Evolutionary conservation across 1,140 invertebrate genomes (phyloP).

Genomic region (Cecropterus lyciades): DNA sequence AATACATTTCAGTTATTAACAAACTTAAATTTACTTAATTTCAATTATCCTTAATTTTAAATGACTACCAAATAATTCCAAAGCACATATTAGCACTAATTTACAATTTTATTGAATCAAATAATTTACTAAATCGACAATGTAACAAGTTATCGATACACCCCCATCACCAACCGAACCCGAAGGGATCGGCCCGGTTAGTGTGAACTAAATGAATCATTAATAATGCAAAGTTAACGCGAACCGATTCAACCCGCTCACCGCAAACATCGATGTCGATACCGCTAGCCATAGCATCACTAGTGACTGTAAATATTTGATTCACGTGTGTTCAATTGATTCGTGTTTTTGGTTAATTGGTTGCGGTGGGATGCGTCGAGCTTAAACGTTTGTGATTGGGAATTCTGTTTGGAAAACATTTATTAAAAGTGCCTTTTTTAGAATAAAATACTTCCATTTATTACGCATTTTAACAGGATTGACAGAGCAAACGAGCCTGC

Average conservation of each 20-base stretch:
- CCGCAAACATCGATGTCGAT: conserved; percentile 65
- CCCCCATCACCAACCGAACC: conserved; percentile 60
- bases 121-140: no score
- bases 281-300: conserved; percentile 42
- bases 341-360: conserved; percentile 37
- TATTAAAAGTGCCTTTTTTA: not conserved
- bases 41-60: no score
- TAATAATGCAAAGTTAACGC: conserved; percentile 81
- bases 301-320: conserved; percentile 54
- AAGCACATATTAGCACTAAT: no score
- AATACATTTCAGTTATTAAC: no score
- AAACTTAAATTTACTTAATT: no score
- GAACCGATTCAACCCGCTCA: conserved; percentile 48
- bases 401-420: not conserved
- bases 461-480: no score
- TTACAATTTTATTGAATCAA: no score
- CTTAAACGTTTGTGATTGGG: not conserved
- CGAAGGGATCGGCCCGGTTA: conserved; percentile 78
- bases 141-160: conserved; percentile 9
- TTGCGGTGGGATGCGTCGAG: not conserved
- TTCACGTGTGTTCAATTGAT: conserved; percentile 42
- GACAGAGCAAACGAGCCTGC: no score
- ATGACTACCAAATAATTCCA: no score
- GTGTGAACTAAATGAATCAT: conserved; percentile 84
- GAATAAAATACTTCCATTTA: no score